Conservation (phyloP, 2,888 invertebrate genomes). For the Nineta flava region DNA sequence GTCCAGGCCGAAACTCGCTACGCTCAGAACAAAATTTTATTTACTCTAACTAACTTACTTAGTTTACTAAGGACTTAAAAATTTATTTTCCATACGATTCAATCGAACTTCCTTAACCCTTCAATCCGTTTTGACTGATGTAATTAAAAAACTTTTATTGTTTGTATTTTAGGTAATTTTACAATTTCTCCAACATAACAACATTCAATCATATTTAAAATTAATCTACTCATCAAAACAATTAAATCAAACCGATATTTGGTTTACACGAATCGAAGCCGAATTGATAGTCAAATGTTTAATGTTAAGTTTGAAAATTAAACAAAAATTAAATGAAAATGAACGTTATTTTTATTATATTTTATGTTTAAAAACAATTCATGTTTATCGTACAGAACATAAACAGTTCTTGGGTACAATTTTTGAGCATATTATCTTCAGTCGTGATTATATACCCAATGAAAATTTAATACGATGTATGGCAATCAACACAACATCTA, state of each 20-base stretch:
- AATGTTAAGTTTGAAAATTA: conserved; percentile 25
- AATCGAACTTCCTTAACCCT: neutral
- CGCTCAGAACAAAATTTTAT: too few relatives aligned
- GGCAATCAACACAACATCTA: neutral
- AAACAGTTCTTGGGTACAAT: conserved; percentile 37
- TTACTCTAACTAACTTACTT: too few relatives aligned
- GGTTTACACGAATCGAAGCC: conserved; percentile 48
- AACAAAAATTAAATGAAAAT: conserved; percentile 24
- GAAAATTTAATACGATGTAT: conserved; percentile 18
- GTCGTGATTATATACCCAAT: conserved; percentile 39
- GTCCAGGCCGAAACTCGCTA: too few relatives aligned
- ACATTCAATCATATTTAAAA: conserved; percentile 28
- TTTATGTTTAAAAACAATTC: conserved; percentile 42
- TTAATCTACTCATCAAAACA: conserved; percentile 22
- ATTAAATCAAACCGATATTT: conserved; percentile 35
- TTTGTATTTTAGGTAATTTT: conserved; percentile 23
- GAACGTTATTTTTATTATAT: conserved; percentile 36
- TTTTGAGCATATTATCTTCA: conserved; percentile 43
- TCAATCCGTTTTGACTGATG: too few relatives aligned
- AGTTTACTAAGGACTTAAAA: too few relatives aligned
- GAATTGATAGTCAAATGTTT: conserved; percentile 35
- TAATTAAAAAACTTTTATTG: too few relatives aligned
- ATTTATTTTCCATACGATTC: neutral
- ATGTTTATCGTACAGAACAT: conserved; percentile 40
- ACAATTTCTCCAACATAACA: conserved; percentile 24